A percentile compares a stretch with the other conserved stretches of the same genome.
Evolutionary conservation across 2,113 vertebrate species (phyloP).

Genomic region (Gasterosteus aculeatus): DNA sequence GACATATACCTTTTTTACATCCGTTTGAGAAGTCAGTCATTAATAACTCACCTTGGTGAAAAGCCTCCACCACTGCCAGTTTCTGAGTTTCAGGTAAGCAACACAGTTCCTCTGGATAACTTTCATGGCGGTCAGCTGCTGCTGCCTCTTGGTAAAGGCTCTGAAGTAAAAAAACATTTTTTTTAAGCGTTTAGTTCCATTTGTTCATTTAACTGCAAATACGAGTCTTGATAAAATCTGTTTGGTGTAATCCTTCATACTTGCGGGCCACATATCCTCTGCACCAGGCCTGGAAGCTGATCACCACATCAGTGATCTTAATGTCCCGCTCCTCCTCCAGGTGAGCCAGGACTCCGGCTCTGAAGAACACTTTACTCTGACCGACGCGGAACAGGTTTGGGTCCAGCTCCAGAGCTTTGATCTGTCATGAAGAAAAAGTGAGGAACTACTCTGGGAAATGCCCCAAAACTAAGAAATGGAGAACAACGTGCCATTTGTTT

Average conservation of each 20-base stretch:
- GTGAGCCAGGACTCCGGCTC: constrained; percentile 96
- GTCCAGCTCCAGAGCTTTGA: constrained; percentile 95
- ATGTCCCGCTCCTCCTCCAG: constrained; percentile 97
- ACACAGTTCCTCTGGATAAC: constrained; percentile 98
- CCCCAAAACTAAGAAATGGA: not conserved
- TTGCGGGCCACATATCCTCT: constrained; percentile 95
- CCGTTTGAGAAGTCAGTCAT: not conserved
- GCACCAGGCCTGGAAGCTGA: constrained; percentile 97
- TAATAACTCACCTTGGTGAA: constrained; percentile 91
- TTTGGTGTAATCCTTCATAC: constrained; percentile 68
- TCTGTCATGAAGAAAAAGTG: constrained; percentile 73
- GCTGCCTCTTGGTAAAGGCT: constrained; percentile 93
- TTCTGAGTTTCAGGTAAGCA: constrained; percentile 96
- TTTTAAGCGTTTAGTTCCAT: not conserved
- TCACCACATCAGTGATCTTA: constrained; percentile 98
- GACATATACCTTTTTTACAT: too few species aligned
- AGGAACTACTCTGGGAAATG: not conserved
- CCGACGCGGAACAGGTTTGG: constrained; percentile 94
- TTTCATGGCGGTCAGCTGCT: constrained; percentile 96
- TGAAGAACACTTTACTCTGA: constrained; percentile 99
- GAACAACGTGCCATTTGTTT: not conserved
- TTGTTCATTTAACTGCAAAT: not conserved
- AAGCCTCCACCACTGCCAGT: constrained; percentile 99
- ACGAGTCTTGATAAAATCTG: not conserved
- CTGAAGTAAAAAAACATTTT: constrained; percentile 65